phyloP scores from a whole-genome alignment of 1,140 invertebrate species.

The Parasteatoda tepidariorum region DNA sequence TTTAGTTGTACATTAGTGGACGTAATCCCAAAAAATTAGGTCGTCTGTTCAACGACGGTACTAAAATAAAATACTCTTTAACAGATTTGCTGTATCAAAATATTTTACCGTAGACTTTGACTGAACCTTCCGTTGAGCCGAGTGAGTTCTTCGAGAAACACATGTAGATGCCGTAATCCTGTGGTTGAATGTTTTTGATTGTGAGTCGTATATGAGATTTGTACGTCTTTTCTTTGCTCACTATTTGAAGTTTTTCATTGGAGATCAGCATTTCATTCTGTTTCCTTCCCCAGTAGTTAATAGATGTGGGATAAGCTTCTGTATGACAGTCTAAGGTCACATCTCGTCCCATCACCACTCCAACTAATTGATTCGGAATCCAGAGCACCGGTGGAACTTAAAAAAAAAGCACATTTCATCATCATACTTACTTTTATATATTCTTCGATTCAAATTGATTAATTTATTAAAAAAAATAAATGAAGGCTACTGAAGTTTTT shows the following conservation, averaged over 20 bases:
- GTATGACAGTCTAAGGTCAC: conserved; percentile 84
- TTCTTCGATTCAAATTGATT: background rate
- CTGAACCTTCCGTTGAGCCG: conserved; percentile 89
- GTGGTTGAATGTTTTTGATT: conserved; percentile 69
- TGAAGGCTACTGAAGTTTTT: too few relatives aligned
- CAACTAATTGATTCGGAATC: conserved; percentile 71
- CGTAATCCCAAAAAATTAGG: too few relatives aligned
- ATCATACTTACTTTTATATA: background rate
- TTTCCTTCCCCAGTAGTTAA: conserved; percentile 67
- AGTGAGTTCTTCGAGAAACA: conserved; percentile 92
- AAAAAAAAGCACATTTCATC: conserved; percentile 60
- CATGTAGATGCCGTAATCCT: conserved; percentile 88
- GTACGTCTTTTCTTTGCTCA: conserved; percentile 39
- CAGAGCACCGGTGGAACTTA: conserved; percentile 71
- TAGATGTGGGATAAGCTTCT: conserved; percentile 85
- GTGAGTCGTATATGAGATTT: conserved; percentile 54
- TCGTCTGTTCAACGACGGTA: too few relatives aligned
- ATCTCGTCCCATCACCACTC: conserved; percentile 85
- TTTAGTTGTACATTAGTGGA: too few relatives aligned
- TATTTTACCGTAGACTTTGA: conserved; percentile 86
- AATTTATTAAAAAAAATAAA: too few relatives aligned
- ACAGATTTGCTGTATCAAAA: too few relatives aligned
- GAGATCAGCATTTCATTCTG: conserved; percentile 86
- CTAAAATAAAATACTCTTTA: too few relatives aligned
- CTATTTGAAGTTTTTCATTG: conserved; percentile 81